Conservation (phyloP, 1,140 invertebrate species). For the Hylyphantes graminicola region DNA sequence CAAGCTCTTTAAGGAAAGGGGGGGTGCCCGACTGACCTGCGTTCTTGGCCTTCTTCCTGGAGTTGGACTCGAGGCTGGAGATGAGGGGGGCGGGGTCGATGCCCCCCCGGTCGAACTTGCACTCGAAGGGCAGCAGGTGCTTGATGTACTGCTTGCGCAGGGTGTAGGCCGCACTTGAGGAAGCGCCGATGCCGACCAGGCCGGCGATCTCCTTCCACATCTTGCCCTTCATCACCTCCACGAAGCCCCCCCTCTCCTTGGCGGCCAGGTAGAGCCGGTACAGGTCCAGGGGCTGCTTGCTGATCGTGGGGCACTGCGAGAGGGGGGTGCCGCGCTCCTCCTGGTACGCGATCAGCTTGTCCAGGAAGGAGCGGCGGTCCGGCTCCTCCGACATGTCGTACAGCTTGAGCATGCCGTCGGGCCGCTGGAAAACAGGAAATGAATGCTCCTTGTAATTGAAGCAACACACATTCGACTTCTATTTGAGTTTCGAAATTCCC, state of each 20-base stretch:
- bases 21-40: too few species aligned
- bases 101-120: slow-evolving; percentile 94
- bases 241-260: slow-evolving; percentile 95
- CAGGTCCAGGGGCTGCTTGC: slow-evolving; percentile 97
- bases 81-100: slow-evolving; percentile 96
- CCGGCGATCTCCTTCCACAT: slow-evolving; percentile 98
- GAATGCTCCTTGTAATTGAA: neutral
- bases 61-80: slow-evolving; percentile 76
- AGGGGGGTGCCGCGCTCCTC: slow-evolving; percentile 92
- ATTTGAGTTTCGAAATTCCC: too few species aligned
- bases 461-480: too few species aligned
- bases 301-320: slow-evolving; percentile 94
- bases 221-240: slow-evolving; percentile 98
- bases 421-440: slow-evolving; percentile 60
- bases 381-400: slow-evolving; percentile 97
- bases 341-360: slow-evolving; percentile 92
- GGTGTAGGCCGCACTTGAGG: slow-evolving; percentile 96
- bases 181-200: slow-evolving; percentile 90
- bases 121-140: slow-evolving; percentile 94
- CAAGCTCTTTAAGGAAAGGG: too few species aligned
- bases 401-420: slow-evolving; percentile 79
- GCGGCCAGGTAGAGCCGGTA: slow-evolving; percentile 95
- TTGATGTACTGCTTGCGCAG: slow-evolving; percentile 97
- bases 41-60: slow-evolving; percentile 67
- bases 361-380: slow-evolving; percentile 88